Percentiles rank a stretch among this genome's conserved stretches.
Evolutionary conservation across 2,113 vertebrate genomes (phyloP).

Genomic region (Leptodactylus fuscus): DNA sequence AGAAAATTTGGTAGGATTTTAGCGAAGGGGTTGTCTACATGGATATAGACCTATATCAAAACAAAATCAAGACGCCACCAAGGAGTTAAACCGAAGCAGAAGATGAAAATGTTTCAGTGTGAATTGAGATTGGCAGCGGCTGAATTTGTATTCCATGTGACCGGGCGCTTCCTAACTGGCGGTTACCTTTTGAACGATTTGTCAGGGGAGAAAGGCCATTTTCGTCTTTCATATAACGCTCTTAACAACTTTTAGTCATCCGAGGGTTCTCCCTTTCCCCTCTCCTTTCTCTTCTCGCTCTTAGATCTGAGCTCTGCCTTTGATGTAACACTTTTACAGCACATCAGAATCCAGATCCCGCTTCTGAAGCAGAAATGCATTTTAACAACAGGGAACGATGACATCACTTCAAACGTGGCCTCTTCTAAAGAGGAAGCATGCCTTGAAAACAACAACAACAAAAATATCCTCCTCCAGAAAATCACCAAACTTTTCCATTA

Average conservation of each 20-base stretch:
- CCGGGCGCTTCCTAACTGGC: constrained; percentile 79
- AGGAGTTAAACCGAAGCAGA: constrained; percentile 35
- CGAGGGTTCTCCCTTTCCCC: constrained; percentile 66
- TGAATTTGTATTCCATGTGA: constrained; percentile 83
- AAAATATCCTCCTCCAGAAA: not conserved
- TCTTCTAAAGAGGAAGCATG: constrained; percentile 13
- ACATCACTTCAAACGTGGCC: constrained; percentile 73
- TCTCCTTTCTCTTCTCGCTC: constrained; percentile 64
- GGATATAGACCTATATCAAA: too few species aligned
- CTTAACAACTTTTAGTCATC: constrained; percentile 79
- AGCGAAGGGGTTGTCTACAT: not conserved
- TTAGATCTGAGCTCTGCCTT: constrained; percentile 70
- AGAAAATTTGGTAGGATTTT: too few species aligned
- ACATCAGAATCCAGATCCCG: constrained; percentile 73
- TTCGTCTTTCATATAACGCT: constrained; percentile 79
- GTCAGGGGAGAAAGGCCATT: constrained; percentile 80
- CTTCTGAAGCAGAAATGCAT: constrained; percentile 75
- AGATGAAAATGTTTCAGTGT: constrained; percentile 68
- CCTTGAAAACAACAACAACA: constrained; percentile 30
- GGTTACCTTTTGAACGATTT: constrained; percentile 83
- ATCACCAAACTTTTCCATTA: not conserved
- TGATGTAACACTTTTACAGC: constrained; percentile 73
- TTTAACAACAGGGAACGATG: constrained; percentile 69
- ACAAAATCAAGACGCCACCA: not conserved
- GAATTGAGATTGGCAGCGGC: constrained; percentile 79